Percentiles rank a stretch among this genome's conserved stretches.
These are phyloP conservation scores for Lichenostomus cassidix DNA, from an alignment of 2,113 vertebrate genomes.

Conservation along the genomic window DNA sequence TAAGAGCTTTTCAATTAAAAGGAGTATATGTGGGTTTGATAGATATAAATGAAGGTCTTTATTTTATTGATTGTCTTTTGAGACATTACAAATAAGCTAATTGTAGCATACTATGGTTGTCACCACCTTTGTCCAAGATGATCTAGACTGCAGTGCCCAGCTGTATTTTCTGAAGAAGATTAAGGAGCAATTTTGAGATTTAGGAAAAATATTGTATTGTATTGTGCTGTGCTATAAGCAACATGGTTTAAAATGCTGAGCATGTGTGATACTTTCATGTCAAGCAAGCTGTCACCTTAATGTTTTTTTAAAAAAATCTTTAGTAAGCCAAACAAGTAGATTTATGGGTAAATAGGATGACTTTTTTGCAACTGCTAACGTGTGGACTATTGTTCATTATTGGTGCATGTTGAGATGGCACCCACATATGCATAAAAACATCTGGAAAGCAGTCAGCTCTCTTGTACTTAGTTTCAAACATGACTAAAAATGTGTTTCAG, in stretches of 20 bases:
- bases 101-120: background rate
- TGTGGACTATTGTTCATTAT: background rate
- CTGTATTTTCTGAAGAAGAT: background rate
- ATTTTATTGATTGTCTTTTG: slow-evolving; percentile 24
- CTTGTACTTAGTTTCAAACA: background rate
- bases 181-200: background rate
- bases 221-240: background rate
- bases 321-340: background rate
- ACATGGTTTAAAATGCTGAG: background rate
- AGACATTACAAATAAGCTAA: slow-evolving; percentile 2
- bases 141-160: background rate
- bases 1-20: slow-evolving; percentile 61
- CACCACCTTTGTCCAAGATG: background rate
- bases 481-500: background rate
- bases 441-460: background rate
- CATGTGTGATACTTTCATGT: background rate
- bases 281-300: background rate
- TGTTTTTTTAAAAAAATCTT: background rate
- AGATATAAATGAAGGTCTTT: slow-evolving; percentile 31
- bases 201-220: background rate
- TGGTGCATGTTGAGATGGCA: background rate
- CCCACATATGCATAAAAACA: background rate
- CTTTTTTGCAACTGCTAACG: background rate
- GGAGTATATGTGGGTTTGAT: background rate
- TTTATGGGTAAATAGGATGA: background rate